These are phyloP conservation scores for Lethrus apterus DNA, from an alignment of 1,140 invertebrate genomes.

Conservation along the genomic window DNA sequence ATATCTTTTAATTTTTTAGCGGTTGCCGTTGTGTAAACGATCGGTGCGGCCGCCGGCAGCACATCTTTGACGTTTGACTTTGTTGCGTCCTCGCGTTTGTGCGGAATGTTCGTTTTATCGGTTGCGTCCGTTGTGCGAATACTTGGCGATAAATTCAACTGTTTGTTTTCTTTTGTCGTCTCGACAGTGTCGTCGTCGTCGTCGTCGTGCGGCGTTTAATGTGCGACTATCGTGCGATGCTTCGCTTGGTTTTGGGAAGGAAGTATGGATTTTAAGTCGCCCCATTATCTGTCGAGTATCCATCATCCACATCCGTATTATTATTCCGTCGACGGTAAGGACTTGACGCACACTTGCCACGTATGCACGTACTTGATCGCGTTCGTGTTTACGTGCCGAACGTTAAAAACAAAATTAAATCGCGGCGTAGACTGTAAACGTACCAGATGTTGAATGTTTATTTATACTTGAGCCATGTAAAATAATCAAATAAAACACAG, in stretches of 20 bases:
- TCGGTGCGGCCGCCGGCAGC: slow-evolving; percentile 2
- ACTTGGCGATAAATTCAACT: no score
- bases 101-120: not conserved
- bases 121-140: no score
- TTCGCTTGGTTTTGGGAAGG: no score
- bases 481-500: no score
- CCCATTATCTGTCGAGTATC: slow-evolving; percentile 23
- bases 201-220: slow-evolving; percentile 8
- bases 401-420: no score
- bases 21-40: not conserved
- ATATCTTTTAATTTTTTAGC: not conserved
- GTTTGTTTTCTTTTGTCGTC: not conserved
- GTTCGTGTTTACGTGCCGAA: no score
- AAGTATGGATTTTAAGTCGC: slow-evolving; percentile 31
- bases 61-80: slow-evolving; percentile 12
- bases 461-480: no score
- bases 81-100: not conserved
- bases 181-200: slow-evolving; percentile 15
- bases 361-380: no score
- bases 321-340: slow-evolving; percentile 21
- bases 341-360: not conserved
- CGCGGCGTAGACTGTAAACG: no score
- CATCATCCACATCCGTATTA: slow-evolving; percentile 29
- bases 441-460: not conserved
- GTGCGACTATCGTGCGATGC: no score